phyloP scores from a whole-genome alignment of 2,888 invertebrate genomes.

The Athripsodes cinereus region DNA sequence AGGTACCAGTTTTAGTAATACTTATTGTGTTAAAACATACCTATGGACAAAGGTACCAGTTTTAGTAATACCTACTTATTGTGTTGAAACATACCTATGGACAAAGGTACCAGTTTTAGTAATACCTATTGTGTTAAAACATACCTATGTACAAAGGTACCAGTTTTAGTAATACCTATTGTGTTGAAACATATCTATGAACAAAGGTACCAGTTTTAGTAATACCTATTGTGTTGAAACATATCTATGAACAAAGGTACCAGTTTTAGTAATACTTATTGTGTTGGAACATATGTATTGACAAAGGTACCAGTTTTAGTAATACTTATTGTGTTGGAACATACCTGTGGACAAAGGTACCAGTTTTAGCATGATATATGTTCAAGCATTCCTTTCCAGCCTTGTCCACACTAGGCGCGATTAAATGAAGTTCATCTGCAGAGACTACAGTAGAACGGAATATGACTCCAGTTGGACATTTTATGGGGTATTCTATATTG shows the following conservation, averaged over 20 bases:
- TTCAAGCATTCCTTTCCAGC: conserved; percentile 74
- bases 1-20: no score
- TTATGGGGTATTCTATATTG: conserved; percentile 75
- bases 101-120: no score
- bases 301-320: background rate
- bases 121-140: background rate
- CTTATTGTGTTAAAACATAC: conserved; percentile 29
- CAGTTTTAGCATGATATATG: conserved; percentile 77
- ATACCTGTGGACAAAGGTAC: conserved; percentile 51
- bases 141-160: conserved; percentile 51
- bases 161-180: conserved; percentile 74
- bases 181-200: no score
- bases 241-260: conserved; percentile 51
- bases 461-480: conserved; percentile 60
- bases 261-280: conserved; percentile 74
- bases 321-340: background rate
- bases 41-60: conserved; percentile 60
- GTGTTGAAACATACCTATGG: no score
- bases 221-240: background rate
- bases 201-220: background rate
- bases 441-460: conserved; percentile 77
- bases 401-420: conserved; percentile 77
- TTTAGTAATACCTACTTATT: no score
- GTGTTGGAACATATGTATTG: no score
- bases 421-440: conserved; percentile 71